A percentile compares a stretch with the other conserved stretches of the same genome.
phyloP scores from a whole-genome alignment of 53 echinoderm and acorn worm species.

The Actinopyga echinites region DNA sequence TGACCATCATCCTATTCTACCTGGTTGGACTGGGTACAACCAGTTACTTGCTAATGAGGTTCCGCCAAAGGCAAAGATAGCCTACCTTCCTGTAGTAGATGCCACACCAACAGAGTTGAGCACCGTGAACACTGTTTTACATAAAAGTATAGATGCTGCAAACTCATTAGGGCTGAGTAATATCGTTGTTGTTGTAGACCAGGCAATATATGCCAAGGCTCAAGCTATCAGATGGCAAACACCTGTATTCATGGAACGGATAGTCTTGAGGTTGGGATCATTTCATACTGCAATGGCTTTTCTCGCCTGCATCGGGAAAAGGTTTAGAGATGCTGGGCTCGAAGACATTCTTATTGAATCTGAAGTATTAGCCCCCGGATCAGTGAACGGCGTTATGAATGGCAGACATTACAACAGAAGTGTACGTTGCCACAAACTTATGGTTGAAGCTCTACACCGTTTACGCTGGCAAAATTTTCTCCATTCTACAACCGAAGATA shows the following conservation, averaged over 20 bases:
- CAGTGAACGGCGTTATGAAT: constrained; percentile 48
- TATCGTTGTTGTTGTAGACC: constrained; percentile 61
- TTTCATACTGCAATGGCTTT: constrained; percentile 58
- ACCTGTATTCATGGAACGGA: constrained; percentile 36
- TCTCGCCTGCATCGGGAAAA: constrained; percentile 61
- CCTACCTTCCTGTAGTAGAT: constrained; percentile 69
- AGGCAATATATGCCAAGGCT: constrained; percentile 64
- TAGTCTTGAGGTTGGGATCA: constrained; percentile 54
- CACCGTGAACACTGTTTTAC: constrained; percentile 63
- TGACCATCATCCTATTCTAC: constrained; percentile 28
- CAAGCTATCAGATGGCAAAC: constrained; percentile 59
- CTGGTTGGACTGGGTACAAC: constrained; percentile 62
- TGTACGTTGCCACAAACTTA: constrained; percentile 49
- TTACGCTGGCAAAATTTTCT: constrained; percentile 49
- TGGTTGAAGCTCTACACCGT: constrained; percentile 52
- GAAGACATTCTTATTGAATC: constrained; percentile 58
- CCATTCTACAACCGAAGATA: too few relatives aligned
- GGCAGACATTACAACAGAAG: constrained; percentile 57
- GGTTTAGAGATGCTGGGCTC: constrained; percentile 65
- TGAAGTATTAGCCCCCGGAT: constrained; percentile 55
- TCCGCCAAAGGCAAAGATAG: constrained; percentile 47
- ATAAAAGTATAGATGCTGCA: constrained; percentile 44
- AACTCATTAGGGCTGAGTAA: constrained; percentile 33
- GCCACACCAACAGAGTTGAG: constrained; percentile 61
- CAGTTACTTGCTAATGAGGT: constrained; percentile 12